Evolutionary conservation across 1,140 invertebrate genomes (phyloP).

Genomic region (Drosophila varians): DNA sequence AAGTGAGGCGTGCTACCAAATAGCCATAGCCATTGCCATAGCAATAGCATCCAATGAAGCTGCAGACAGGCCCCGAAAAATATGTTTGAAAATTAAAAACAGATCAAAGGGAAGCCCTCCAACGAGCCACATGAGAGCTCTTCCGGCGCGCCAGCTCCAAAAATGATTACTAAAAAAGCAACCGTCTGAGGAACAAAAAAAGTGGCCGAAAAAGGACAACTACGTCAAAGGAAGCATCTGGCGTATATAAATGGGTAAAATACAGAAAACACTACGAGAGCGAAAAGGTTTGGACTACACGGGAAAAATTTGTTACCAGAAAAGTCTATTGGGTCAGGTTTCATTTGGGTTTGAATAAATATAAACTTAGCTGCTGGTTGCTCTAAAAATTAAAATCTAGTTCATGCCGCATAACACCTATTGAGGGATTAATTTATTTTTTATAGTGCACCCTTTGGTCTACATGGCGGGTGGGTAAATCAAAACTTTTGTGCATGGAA

Average conservation of each 20-base stretch:
- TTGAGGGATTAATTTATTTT: neutral
- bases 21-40: conserved; percentile 26
- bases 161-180: conserved; percentile 71
- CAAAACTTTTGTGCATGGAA: conserved; percentile 79
- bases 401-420: neutral
- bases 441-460: neutral
- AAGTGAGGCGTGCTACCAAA: conserved; percentile 15
- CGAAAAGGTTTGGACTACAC: neutral
- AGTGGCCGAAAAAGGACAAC: conserved; percentile 56
- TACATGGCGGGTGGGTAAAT: conserved; percentile 61
- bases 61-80: conserved; percentile 34
- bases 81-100: conserved; percentile 76
- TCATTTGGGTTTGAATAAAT: too few relatives aligned
- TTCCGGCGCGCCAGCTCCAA: conserved; percentile 58
- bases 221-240: conserved; percentile 57
- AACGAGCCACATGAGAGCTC: conserved; percentile 69
- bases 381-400: neutral
- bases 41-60: conserved; percentile 31
- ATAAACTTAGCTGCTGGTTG: too few relatives aligned
- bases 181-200: conserved; percentile 27
- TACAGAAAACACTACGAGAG: neutral
- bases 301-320: neutral
- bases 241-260: conserved; percentile 24
- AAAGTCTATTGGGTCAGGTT: neutral
- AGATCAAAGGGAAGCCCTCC: conserved; percentile 71